These are phyloP conservation scores for Achatina immaculata DNA, from an alignment of 1,140 invertebrate species.

Conservation along the genomic window DNA sequence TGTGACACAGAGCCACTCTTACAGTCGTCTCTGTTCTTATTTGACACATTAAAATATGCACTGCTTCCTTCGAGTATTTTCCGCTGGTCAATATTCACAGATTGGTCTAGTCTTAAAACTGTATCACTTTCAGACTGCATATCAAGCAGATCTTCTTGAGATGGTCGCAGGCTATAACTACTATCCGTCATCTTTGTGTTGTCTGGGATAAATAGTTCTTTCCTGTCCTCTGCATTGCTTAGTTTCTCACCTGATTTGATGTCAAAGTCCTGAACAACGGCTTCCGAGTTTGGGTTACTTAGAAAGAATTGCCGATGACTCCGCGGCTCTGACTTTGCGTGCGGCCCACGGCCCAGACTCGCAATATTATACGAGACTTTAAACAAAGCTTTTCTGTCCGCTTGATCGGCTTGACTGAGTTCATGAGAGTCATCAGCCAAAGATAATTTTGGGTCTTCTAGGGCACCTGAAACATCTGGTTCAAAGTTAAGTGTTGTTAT, in stretches of 20 bases:
- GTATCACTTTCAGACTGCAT: neutral
- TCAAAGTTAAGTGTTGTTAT: neutral
- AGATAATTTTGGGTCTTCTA: neutral
- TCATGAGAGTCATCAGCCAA: neutral
- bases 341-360: neutral
- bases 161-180: neutral
- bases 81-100: neutral
- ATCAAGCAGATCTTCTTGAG: neutral
- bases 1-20: neutral
- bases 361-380: slow-evolving; percentile 19
- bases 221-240: neutral
- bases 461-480: neutral
- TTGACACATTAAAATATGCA: neutral
- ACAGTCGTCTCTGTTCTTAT: neutral
- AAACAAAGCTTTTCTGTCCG: neutral
- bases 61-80: neutral
- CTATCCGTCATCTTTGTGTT: neutral
- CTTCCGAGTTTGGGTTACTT: neutral
- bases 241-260: neutral
- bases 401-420: neutral
- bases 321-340: neutral
- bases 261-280: neutral
- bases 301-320: neutral
- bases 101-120: neutral
- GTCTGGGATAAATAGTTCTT: neutral